Conservation (phyloP, 2,797 vertebrate genomes). For the Epinephelus awoara region DNA sequence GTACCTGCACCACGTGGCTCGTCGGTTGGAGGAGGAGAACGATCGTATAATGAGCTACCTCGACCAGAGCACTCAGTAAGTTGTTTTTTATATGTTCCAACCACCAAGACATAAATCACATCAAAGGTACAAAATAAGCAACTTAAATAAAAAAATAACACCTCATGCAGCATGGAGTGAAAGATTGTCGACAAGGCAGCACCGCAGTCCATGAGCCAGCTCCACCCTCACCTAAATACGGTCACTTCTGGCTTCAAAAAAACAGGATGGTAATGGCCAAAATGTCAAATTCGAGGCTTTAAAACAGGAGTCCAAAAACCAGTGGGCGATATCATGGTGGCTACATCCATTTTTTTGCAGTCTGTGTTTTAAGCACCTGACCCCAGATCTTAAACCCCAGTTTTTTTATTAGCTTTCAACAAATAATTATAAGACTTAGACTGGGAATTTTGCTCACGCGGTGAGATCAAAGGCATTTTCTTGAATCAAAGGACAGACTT, state of each 20-base stretch:
- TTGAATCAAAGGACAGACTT: neutral
- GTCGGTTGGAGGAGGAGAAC: constrained; percentile 97
- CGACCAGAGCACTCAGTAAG: constrained; percentile 98
- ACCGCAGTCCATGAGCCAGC: too few species aligned
- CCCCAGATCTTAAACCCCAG: neutral
- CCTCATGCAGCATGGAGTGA: too few species aligned
- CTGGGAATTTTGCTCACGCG: neutral
- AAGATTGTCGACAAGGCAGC: too few species aligned
- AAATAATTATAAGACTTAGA: neutral
- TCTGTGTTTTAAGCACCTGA: neutral
- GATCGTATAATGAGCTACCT: constrained; percentile 98
- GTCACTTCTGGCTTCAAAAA: too few species aligned
- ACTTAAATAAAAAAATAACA: neutral
- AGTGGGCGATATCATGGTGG: too few species aligned
- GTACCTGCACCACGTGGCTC: constrained; percentile 98
- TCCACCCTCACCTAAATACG: too few species aligned
- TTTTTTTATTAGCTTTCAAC: neutral
- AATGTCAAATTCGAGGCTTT: too few species aligned
- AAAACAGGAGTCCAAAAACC: too few species aligned
- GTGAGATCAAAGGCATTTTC: neutral
- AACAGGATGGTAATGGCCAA: too few species aligned
- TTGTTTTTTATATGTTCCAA: neutral
- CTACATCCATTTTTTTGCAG: neutral
- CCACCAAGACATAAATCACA: neutral
- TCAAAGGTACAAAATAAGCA: neutral